These are phyloP conservation scores for Pogonocichla stellata DNA, from an alignment of 2,113 vertebrate species.

Conservation along the genomic window DNA sequence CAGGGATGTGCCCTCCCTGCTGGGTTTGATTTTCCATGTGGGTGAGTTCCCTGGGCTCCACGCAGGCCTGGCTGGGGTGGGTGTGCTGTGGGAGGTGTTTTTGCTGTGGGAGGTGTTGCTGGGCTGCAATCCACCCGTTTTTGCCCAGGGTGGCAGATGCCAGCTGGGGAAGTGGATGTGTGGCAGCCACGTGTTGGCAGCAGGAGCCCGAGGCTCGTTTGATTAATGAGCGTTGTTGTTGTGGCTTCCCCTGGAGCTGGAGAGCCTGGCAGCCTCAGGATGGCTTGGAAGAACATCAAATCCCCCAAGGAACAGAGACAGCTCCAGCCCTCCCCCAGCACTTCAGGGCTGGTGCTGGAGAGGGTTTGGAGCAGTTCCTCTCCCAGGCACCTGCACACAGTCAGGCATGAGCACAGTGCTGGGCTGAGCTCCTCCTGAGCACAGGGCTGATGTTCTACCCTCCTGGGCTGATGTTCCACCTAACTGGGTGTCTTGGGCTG, in stretches of 20 bases:
- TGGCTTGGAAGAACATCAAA: constrained; percentile 46
- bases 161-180: not conserved
- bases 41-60: fast-evolving
- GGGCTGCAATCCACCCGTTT: not conserved
- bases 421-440: not conserved
- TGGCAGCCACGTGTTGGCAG: not conserved
- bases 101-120: not conserved
- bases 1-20: fast-evolving
- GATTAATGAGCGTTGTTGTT: not conserved
- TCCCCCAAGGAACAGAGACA: constrained; percentile 4
- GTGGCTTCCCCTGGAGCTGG: not conserved
- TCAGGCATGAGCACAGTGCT: not conserved
- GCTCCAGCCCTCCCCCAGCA: not conserved
- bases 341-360: not conserved
- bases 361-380: not conserved
- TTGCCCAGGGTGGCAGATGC: not conserved
- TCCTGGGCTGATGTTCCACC: not conserved
- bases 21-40: not conserved
- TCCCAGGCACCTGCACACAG: not conserved
- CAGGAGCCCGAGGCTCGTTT: not conserved
- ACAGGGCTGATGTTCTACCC: not conserved
- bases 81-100: not conserved
- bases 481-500: too few relatives aligned
- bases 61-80: not conserved
- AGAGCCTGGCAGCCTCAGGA: constrained; percentile 13